Conservation (phyloP, 2,888 invertebrate genomes). For the Tetrapedia diversipes region DNA sequence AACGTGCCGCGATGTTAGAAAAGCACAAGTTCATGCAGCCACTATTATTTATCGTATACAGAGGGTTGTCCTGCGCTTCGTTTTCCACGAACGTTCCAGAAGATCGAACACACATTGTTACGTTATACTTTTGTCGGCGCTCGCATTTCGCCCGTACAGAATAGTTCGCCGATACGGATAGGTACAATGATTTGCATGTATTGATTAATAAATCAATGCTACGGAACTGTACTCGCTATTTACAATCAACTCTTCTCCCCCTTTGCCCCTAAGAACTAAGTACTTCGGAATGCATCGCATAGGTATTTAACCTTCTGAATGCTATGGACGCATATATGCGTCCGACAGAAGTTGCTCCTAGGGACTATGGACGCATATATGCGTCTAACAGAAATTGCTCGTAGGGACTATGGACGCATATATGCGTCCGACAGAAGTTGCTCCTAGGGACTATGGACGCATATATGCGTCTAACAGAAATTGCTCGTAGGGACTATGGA, state of each 20-base stretch:
- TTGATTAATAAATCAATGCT: slow-evolving; percentile 77
- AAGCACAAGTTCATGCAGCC: slow-evolving; percentile 79
- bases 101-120: slow-evolving; percentile 75
- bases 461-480: too few species aligned
- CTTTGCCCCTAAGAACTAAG: neutral
- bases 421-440: too few species aligned
- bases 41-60: slow-evolving; percentile 77
- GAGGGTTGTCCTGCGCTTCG: slow-evolving; percentile 63
- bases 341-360: too few species aligned
- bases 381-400: too few species aligned
- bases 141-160: slow-evolving; percentile 67
- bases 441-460: too few species aligned
- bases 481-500: too few species aligned
- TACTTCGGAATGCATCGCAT: too few species aligned
- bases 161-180: neutral
- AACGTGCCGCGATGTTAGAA: slow-evolving; percentile 70
- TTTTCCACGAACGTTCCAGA: slow-evolving; percentile 71
- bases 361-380: too few species aligned
- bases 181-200: slow-evolving; percentile 4
- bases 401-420: too few species aligned
- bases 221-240: slow-evolving; percentile 52
- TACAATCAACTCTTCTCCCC: slow-evolving; percentile 21
- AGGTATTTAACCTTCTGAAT: too few species aligned
- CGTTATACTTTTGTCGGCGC: slow-evolving; percentile 72
- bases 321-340: too few species aligned